Evolutionary conservation across 2,113 vertebrate species (phyloP).

Genomic region (Neodon shergylaensis): DNA sequence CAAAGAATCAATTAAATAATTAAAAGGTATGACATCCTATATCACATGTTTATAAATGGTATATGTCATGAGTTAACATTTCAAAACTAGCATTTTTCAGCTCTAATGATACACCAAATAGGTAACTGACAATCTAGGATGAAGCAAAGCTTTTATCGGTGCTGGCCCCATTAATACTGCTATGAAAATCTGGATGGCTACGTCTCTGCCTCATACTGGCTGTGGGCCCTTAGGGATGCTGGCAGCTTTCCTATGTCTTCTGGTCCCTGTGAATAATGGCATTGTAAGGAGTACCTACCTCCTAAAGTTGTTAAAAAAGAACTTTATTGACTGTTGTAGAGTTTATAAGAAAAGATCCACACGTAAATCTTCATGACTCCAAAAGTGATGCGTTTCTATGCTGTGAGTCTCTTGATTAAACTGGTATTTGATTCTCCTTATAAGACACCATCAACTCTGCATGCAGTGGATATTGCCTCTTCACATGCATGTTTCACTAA

Average conservation of each 20-base stretch:
- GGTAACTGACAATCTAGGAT: not conserved
- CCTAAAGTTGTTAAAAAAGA: not conserved
- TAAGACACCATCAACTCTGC: not conserved
- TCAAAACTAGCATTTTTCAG: constrained; percentile 28
- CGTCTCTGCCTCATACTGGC: not conserved
- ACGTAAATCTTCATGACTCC: not conserved
- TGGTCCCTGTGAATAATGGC: not conserved
- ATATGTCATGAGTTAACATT: constrained; percentile 12
- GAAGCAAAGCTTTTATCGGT: not conserved
- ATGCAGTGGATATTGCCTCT: not conserved
- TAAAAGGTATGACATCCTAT: not conserved
- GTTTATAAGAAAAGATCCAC: not conserved
- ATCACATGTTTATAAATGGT: not conserved
- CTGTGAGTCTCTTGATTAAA: not conserved
- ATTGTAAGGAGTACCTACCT: not conserved
- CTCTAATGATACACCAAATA: not conserved
- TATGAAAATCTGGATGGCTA: not conserved
- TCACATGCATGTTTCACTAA: not conserved
- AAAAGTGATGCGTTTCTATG: not conserved
- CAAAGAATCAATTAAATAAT: constrained; percentile 19
- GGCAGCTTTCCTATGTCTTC: not conserved
- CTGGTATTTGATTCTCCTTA: constrained; percentile 13
- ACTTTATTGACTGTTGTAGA: not conserved
- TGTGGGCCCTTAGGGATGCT: not conserved
- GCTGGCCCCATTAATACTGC: not conserved